Evolutionary conservation across 1,140 invertebrate genomes (phyloP), one percentile per base, ranked within the genome.

Genomic region (Tetramorium simillimum): DNA sequence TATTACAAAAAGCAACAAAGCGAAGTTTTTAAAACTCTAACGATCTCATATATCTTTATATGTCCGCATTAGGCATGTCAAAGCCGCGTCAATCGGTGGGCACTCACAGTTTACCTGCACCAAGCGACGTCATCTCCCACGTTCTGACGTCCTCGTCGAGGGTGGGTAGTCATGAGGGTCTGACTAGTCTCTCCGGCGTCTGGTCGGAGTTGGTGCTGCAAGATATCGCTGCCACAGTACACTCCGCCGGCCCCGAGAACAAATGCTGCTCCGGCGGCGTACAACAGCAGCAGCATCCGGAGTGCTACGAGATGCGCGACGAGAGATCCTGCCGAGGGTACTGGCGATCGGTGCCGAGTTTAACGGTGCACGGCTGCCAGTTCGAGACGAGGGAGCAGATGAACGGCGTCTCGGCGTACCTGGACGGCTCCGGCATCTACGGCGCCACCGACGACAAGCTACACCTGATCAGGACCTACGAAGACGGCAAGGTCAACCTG

Each of bases 391-490:
- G 98, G 49, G 97, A 98, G 87, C 98, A 98, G 93, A 98, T 98
- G 96, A 99, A 99, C 94, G 96, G 98, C 87, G 98, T 97, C 0
- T 98, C 98, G 0, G 96, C 97, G 5, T 99, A 98, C 93, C 95
- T 99, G 12, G 98, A 99, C 92, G 98, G 96, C 2, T 98, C 98
- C 0, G 97, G 97, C 18, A 95, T 99, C 56, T 99, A 99, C 93
- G 98, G 98, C 6, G 97, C 95, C 70, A 97, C 96, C 0, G 96
- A 97, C 58, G 96, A 97, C 60, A 96, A 96, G 88, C 93, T 97
- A 9, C 95, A 97, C 46, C 96, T 96, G 33, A 93, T 98, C 0
- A 94, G 98, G 51, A 97, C 97, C 0, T 98, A 98, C 93, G 97
- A 97, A 82, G 96, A 97, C 63, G 97, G 98, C 9, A 96, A 96